Evolutionary conservation across 2,113 vertebrate genomes (phyloP).

Genomic region (Rhinolophus sinicus): DNA sequence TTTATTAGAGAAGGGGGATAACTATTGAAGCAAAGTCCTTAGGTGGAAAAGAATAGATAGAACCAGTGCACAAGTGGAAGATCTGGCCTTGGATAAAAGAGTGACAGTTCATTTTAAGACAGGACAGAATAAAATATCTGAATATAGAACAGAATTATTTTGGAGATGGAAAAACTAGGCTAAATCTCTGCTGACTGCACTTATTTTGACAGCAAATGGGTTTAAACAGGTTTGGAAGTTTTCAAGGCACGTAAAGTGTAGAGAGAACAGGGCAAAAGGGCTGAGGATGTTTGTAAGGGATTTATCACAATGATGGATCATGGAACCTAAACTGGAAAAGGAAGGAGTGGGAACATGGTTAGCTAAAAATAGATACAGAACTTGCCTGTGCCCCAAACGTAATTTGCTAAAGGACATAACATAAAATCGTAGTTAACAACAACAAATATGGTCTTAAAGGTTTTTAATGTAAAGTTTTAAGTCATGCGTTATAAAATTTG

Average conservation of each 20-base stretch:
- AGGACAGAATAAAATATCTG: background rate
- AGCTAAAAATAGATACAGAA: background rate
- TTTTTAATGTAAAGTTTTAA: no score
- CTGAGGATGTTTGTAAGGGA: background rate
- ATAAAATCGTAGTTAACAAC: background rate
- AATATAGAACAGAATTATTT: background rate
- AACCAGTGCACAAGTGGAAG: background rate
- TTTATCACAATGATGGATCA: background rate
- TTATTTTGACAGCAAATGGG: conserved; percentile 9
- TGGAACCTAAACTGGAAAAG: background rate
- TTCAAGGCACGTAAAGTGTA: background rate
- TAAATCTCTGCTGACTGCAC: background rate
- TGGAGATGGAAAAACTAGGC: background rate
- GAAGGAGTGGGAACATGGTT: background rate
- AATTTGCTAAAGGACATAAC: background rate
- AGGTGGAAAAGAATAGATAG: background rate
- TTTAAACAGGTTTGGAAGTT: conserved; percentile 4
- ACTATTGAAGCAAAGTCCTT: background rate
- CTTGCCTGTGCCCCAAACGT: background rate
- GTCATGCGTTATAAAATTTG: no score
- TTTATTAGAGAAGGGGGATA: background rate
- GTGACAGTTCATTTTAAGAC: background rate
- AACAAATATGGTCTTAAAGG: no score
- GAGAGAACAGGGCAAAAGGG: background rate
- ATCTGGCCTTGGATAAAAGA: background rate